Conservation (phyloP, 2,888 invertebrate species). For the Drosophila meridionalis region DNA sequence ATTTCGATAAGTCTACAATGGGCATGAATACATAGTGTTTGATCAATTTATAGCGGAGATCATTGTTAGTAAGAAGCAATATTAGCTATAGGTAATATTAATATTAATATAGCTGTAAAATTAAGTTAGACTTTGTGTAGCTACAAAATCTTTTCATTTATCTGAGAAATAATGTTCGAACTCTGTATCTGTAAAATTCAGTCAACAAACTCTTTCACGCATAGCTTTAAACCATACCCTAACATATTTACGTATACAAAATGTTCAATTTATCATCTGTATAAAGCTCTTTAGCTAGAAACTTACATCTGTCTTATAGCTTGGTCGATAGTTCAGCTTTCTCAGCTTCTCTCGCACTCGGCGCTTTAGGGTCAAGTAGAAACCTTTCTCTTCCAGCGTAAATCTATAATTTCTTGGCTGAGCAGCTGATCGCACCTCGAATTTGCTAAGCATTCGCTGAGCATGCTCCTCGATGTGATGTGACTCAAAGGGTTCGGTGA, state of each 20-base stretch:
- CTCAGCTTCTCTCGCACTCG: constrained; percentile 87
- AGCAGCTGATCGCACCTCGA: constrained; percentile 87
- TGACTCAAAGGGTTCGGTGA: constrained; percentile 91
- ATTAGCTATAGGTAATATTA: no score
- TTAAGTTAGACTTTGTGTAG: no score
- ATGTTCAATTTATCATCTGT: not conserved
- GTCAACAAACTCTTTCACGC: not conserved
- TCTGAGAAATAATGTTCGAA: no score
- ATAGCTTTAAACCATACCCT: not conserved
- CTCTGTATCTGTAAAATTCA: not conserved
- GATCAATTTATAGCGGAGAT: no score
- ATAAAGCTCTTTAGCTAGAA: not conserved
- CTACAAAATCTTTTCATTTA: not conserved
- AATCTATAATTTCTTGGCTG: constrained; percentile 89
- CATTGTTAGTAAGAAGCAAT: no score
- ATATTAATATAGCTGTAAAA: no score
- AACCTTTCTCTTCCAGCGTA: constrained; percentile 90
- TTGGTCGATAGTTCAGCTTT: constrained; percentile 85
- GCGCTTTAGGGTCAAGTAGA: constrained; percentile 89
- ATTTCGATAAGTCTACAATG: no score
- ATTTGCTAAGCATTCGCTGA: constrained; percentile 87
- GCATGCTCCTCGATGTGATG: constrained; percentile 89
- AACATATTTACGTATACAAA: not conserved
- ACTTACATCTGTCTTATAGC: constrained; percentile 74
- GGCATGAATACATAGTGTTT: no score